phyloP scores from a whole-genome alignment of 2,113 vertebrate species.

The Lophius piscatorius region DNA sequence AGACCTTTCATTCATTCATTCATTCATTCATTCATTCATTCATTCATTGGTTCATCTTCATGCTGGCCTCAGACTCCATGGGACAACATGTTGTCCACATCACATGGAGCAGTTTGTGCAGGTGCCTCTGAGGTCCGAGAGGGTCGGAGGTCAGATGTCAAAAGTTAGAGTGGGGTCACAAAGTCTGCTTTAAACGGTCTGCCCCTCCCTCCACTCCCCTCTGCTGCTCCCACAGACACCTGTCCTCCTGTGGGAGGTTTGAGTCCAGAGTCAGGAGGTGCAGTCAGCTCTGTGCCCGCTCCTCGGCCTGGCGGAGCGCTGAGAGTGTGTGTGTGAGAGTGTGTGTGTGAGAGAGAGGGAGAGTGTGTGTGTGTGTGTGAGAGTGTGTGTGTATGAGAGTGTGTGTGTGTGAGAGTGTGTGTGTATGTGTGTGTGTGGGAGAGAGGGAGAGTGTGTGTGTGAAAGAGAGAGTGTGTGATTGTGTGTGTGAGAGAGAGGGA shows the following conservation, averaged over 20 bases:
- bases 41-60: neutral
- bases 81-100: conserved; percentile 46
- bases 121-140: conserved; percentile 43
- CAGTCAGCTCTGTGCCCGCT: conserved; percentile 14
- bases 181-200: conserved; percentile 25
- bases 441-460: neutral
- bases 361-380: too few species aligned
- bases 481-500: too few species aligned
- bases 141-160: conserved; percentile 39
- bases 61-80: neutral
- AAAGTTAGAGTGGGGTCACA: conserved; percentile 29
- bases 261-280: neutral
- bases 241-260: conserved; percentile 48
- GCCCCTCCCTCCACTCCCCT: neutral
- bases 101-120: conserved; percentile 41
- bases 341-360: too few species aligned
- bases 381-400: too few species aligned
- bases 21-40: neutral
- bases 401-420: conserved; percentile 2
- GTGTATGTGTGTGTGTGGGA: neutral
- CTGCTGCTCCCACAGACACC: too few species aligned
- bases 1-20: too few species aligned
- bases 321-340: conserved; percentile 9
- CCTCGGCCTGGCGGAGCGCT: conserved; percentile 17
- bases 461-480: too few species aligned